Conservation (phyloP, 1,140 invertebrate genomes). For the Myzus persicae region DNA sequence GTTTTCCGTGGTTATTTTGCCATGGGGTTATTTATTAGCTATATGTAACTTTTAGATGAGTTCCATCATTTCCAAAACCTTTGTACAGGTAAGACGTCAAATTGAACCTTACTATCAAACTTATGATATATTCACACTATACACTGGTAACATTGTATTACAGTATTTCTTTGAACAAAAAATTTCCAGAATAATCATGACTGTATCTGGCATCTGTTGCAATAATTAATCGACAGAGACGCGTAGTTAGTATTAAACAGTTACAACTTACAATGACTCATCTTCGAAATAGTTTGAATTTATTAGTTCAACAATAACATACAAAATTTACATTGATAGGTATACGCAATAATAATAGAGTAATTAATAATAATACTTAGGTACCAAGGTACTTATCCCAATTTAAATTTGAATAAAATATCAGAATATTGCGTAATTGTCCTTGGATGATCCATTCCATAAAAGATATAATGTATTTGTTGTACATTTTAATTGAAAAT, state of each 20-base stretch:
- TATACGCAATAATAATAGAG: background rate
- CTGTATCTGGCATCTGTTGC: background rate
- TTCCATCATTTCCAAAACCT: background rate
- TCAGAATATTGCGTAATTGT: background rate
- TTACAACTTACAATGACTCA: conserved; percentile 11
- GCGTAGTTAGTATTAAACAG: no score
- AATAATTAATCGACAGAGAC: background rate
- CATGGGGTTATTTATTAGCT: no score
- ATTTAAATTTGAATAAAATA: background rate
- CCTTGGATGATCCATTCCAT: conserved; percentile 27
- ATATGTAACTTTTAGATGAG: no score
- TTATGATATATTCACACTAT: background rate
- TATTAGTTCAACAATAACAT: background rate
- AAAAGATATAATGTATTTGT: background rate
- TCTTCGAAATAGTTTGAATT: background rate
- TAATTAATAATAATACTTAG: background rate
- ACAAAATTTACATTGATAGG: background rate
- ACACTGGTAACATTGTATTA: no score
- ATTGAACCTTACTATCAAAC: background rate
- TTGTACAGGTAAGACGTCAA: background rate
- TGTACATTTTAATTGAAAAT: background rate
- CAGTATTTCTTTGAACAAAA: background rate
- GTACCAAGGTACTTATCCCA: background rate
- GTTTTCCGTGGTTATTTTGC: no score
- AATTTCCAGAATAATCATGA: background rate